Evolutionary conservation across 1,140 invertebrate genomes (phyloP), one percentile per base, ranked within the genome.

Genomic region (Eueides isabella): DNA sequence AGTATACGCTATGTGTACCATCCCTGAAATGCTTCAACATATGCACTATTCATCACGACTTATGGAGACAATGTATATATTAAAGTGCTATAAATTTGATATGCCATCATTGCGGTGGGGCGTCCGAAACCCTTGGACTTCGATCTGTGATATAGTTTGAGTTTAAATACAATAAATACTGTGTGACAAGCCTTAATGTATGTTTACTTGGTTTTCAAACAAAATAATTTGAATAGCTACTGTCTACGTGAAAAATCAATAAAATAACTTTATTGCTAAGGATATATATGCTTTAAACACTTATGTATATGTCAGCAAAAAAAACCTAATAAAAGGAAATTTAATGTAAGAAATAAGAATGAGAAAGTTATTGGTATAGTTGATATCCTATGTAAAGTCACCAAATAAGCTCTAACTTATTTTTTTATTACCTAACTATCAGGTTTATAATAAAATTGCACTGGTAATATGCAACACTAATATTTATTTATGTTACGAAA

Each of bases 31-130:
- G 74, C 72, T 66, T 75, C 76, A 77, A 64, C 14, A 64, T 64
- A 64, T 65, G 68, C 64, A 69, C 74, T 69, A 85, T 91, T 79
- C 81, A 89, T 91, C 87, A 88, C 86, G 78, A 71, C 84, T 83
- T 85, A 88, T 83, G 55, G 72, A 77, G 81, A 83, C 82, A 84
- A 75, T 81, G 72, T 64, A 55, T 75, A 78, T 79, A 78, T 79
- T 72, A 48, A 62, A 35, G 67, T 69, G 67, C 84, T 73, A 88
- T 90, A 90, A 89, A 91, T 89, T 85, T 85, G 87, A 89, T 89
- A 89, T 76, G 86, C 86, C 89, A 88, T 89, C 85, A 76, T 67
- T 75, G 65, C 80, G 70, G 75, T 74, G 76, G 78, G 75, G 85
- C 81, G 85, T 78, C 82, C 78, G 76, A 82, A 85, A 83, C 81